Evolutionary conservation across 2,888 invertebrate genomes (phyloP).

Genomic region (Cybosia mesomella): DNA sequence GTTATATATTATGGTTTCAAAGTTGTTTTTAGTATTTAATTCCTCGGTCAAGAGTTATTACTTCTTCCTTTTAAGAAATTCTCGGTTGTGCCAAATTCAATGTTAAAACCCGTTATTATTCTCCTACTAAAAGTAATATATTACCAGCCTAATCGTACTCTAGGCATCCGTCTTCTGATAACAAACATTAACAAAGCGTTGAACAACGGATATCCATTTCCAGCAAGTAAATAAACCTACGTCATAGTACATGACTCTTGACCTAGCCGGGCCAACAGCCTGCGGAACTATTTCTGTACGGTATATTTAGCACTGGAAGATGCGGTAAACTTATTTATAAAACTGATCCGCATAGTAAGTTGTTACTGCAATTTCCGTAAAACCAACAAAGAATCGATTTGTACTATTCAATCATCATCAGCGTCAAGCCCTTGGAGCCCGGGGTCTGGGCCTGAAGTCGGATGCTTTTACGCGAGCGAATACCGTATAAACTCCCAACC

Average conservation of each 20-base stretch:
- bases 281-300: constrained; percentile 55
- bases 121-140: neutral
- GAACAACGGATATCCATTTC: constrained; percentile 18
- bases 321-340: constrained; percentile 23
- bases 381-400: neutral
- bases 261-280: constrained; percentile 61
- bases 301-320: constrained; percentile 26
- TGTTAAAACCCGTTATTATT: neutral
- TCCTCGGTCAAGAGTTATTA: neutral
- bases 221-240: constrained; percentile 36
- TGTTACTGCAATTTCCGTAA: constrained; percentile 8
- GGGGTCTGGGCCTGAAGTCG: too few species aligned
- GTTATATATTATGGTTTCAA: too few species aligned
- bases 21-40: neutral
- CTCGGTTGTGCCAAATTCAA: neutral
- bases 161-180: neutral
- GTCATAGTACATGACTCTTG: constrained; percentile 51
- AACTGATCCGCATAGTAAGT: constrained; percentile 21
- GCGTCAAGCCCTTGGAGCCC: too few species aligned
- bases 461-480: too few species aligned
- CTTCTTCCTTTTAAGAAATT: neutral
- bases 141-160: neutral
- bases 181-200: neutral
- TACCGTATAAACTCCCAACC: too few species aligned
- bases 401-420: neutral